A percentile compares a stretch with the other conserved stretches of the same genome.
phyloP scores from a whole-genome alignment of 2,797 vertebrate species.

The Nannoperca obscura region DNA sequence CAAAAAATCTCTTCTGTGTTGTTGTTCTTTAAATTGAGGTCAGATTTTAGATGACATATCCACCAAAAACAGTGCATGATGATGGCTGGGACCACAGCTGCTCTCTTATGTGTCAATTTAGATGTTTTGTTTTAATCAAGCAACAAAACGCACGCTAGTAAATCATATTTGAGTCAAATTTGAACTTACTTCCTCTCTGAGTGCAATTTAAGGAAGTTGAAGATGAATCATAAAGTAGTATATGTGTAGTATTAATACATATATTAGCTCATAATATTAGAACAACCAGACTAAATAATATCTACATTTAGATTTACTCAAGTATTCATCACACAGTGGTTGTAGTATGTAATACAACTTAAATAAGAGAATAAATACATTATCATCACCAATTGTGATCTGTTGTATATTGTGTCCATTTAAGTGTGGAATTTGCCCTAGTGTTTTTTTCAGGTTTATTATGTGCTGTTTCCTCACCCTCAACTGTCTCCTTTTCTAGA shows the following conservation, averaged over 20 bases:
- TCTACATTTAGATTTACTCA: not conserved
- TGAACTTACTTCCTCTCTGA: not conserved
- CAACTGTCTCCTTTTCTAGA: conserved; percentile 80
- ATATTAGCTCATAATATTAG: not conserved
- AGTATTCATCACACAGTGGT: not conserved
- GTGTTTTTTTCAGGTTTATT: not conserved
- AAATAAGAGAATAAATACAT: not conserved
- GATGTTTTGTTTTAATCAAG: not conserved
- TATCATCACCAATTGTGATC: not conserved
- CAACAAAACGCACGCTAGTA: not conserved
- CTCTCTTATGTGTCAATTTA: not conserved
- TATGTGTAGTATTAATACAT: not conserved
- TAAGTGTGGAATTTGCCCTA: not conserved
- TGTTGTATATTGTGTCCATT: conserved; percentile 11
- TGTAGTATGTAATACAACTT: not conserved
- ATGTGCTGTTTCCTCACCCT: conserved; percentile 26
- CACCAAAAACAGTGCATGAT: not conserved
- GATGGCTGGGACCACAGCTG: not conserved
- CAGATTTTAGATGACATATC: not conserved
- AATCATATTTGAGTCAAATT: conserved; percentile 12
- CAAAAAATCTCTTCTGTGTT: not conserved
- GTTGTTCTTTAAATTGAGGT: not conserved
- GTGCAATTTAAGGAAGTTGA: not conserved
- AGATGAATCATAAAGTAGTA: conserved; percentile 7
- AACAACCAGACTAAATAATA: not conserved